phyloP scores from a whole-genome alignment of 2,797 vertebrate genomes.

The Liparis tanakae region DNA sequence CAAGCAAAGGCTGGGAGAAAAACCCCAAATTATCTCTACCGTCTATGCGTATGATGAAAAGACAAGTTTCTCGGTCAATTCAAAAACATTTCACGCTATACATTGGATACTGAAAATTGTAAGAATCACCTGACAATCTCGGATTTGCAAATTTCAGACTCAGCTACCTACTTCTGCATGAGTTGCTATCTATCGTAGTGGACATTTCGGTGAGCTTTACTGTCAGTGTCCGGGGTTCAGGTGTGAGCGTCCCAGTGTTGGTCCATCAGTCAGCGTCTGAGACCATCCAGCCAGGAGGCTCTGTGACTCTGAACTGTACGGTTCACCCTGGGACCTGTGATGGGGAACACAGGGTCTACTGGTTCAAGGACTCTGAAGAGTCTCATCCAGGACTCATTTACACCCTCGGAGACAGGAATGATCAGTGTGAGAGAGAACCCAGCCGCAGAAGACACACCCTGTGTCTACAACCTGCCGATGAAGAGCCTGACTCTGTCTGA shows the following conservation, averaged over 20 bases:
- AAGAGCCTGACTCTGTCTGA: constrained; percentile 17
- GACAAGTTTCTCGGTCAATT: no score
- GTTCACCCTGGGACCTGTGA: constrained; percentile 52
- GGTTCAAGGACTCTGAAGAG: constrained; percentile 53
- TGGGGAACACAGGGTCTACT: constrained; percentile 60
- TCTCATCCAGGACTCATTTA: constrained; percentile 54
- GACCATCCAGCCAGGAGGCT: constrained; percentile 42
- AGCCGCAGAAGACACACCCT: constrained; percentile 17
- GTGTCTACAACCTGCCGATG: constrained; percentile 21
- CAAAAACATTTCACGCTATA: no score
- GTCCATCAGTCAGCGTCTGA: constrained; percentile 36
- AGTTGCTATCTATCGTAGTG: no score
- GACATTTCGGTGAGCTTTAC: no score
- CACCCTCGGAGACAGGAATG: constrained; percentile 33
- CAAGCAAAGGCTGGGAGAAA: no score
- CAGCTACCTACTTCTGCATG: no score
- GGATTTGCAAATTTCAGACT: no score
- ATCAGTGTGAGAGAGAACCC: constrained; percentile 42
- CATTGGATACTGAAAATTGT: no score
- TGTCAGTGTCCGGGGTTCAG: neutral
- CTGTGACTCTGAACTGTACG: constrained; percentile 60
- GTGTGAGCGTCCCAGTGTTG: neutral
- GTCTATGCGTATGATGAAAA: no score
- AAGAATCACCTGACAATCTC: no score
- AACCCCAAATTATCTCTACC: no score